A percentile compares a stretch with the other conserved stretches of the same genome.
Conservation (phyloP, 2,113 vertebrate species). For the Rhagologus leucostigma region DNA sequence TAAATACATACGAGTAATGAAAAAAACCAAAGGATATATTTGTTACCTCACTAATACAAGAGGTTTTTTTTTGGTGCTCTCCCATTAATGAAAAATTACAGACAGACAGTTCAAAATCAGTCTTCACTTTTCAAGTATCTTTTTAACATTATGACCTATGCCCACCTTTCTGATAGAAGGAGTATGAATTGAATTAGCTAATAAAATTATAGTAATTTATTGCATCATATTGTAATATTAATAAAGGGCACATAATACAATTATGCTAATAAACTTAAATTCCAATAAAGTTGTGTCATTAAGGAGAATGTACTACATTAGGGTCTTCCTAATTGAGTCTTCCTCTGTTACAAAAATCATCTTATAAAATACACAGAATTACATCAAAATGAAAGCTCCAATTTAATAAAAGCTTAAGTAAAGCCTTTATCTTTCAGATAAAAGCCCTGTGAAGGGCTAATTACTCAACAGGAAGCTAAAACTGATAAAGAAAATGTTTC, state of each 20-base stretch:
- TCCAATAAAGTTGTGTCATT: conserved; percentile 11
- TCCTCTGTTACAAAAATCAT: background rate
- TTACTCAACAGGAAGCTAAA: background rate
- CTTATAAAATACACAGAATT: conserved; percentile 2
- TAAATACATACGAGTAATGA: background rate
- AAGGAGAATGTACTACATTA: background rate
- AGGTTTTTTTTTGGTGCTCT: background rate
- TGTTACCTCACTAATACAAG: background rate
- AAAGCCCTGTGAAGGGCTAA: background rate
- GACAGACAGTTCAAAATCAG: background rate
- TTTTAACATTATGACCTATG: background rate
- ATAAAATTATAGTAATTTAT: conserved; percentile 29
- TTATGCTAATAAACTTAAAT: conserved; percentile 32
- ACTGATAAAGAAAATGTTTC: background rate
- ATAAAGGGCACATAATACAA: background rate
- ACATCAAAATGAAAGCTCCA: background rate
- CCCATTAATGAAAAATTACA: background rate
- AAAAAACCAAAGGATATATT: background rate
- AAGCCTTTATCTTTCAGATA: background rate
- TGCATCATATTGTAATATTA: background rate
- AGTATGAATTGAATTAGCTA: background rate
- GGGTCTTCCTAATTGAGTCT: background rate
- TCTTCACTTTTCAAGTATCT: background rate
- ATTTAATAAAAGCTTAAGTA: background rate
- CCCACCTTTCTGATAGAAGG: background rate